Evolutionary conservation across 2,113 vertebrate genomes (phyloP), one percentile per base, ranked within the genome.

Genomic region (Thymallus thymallus): DNA sequence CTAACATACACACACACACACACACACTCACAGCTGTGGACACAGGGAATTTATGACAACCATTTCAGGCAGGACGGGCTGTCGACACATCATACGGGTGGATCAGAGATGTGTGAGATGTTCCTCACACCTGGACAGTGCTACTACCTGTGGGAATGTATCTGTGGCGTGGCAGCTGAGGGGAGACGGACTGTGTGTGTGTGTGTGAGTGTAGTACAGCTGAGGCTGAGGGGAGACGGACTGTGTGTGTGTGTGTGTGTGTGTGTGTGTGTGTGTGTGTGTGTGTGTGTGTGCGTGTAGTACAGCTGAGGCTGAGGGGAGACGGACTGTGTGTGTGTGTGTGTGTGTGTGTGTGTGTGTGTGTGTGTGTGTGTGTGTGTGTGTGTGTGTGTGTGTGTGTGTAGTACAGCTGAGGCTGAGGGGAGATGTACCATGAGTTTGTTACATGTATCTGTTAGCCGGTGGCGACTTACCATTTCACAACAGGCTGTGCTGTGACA

Each of bases 401-500:
- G 76, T 30, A 58, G n/a, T 18, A 58, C 14, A 58, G 55, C 16
- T 16, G 18, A 67, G 5, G 55, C 16, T 16, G 18, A 67, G 13
- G 32, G 64, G 64, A 35, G 64, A 68, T 12, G n/a, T 3, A 6
- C 20, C 41, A 2, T 68, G 61, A 5, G 61, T 12, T 69, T 68
- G n/a, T 71, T 78, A 87, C 76, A 88, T 88, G 89, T 90, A 84
- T 90, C 85, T 74, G 68, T 83, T 81, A 85, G 77, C 78, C 58
- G 68, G 71, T 66, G 79, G 77, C 65, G 73, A 81, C 68, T 74
- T 63, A 67, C 69, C 73, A 18, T 85, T 73, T 88, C 89, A 87
- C 82, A 92, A 91, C 81, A 91, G 83, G 78, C 85, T 66, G 82
- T 30, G 55, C 73, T 51, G 76, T 85, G 79, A 66, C 64, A 20